Conservation (phyloP, 2,113 vertebrate species). For the Ariopsis seemanni region DNA sequence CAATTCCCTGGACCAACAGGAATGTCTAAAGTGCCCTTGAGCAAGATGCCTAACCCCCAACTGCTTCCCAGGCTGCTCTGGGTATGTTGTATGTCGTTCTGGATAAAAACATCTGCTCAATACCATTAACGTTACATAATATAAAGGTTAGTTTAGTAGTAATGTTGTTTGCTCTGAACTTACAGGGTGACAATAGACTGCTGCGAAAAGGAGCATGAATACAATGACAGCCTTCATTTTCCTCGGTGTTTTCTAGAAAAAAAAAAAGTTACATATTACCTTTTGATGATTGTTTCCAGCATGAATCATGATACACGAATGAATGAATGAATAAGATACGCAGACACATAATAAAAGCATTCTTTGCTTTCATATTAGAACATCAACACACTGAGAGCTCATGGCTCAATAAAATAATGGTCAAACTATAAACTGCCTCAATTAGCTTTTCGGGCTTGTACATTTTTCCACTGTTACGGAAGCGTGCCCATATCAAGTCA, state of each 20-base stretch:
- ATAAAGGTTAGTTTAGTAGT: neutral
- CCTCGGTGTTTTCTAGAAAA: conserved; percentile 54
- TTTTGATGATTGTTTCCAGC: neutral
- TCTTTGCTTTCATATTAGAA: neutral
- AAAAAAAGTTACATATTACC: neutral
- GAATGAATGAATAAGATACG: neutral
- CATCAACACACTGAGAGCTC: neutral
- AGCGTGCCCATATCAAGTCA: conserved; percentile 6
- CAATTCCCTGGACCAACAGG: too few relatives aligned
- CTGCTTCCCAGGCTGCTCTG: too few relatives aligned
- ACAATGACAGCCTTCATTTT: conserved; percentile 73
- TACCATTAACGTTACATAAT: too few relatives aligned
- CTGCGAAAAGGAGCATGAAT: conserved; percentile 72
- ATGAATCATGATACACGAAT: neutral
- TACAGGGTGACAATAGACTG: conserved; percentile 72
- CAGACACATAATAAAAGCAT: conserved; percentile 3
- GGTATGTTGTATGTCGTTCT: too few relatives aligned
- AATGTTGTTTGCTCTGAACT: conserved; percentile 48
- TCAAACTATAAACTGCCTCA: conserved; percentile 25
- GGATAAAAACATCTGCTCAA: too few relatives aligned
- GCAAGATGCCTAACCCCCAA: too few relatives aligned
- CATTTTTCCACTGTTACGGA: conserved; percentile 17
- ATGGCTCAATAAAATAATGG: neutral
- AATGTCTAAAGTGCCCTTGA: too few relatives aligned
- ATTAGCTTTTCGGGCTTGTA: conserved; percentile 20